Base-by-base conservation (phyloP, 2,113 vertebrate genomes). In the Oxygymnocypris stewartii region DNA sequence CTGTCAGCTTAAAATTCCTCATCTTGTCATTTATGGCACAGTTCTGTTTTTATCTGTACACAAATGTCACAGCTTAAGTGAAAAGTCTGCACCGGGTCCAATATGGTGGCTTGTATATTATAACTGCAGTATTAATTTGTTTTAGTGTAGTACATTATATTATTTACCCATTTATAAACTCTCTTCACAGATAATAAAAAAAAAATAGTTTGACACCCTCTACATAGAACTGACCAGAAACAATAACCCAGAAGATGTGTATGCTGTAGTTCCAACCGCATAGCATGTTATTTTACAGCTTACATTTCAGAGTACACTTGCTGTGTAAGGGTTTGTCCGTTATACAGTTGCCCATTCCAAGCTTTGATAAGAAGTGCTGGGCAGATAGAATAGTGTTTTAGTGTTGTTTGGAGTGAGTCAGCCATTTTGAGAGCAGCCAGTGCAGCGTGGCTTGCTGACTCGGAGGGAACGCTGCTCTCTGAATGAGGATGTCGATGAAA, bases 21-120 rank as follows among this genome's bases (percentile, higher is more conserved):
- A 28, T 51, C 5, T 77, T 10, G 47, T 25, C n/a, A 77, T 51
- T 16, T 76, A 47, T 47, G n/a, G 74, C 42, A 83, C 59, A 57
- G 86, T 61, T 90, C 88, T 91, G 91, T 90, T 87, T 85, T 18
- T 91, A 88, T 91, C 92, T 87, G 86, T 57, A 84, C 89, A 92
- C 88, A 86, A 91, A 90, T 88, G 84, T 74, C 44, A 51, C 44
- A 91, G 91, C 92, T 93, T 90, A 93, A 91, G 3, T 71, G 9
- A 40, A 71, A 20, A 35, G 2, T 37, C 31, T 71, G 67, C 14
- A 7, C 3, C 1, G 13, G 31, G 3, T 11, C 35, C 69, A 35
- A 67, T 67, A 35, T 2, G 6, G 13, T 8, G 13, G 7, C 6
- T 67, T 67, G 28, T 16, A 67, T 2, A 67, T 67, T 31, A 31